Evolutionary conservation across 2,113 vertebrate genomes (phyloP), one percentile per base, ranked within the genome.

Genomic region (Microtus ochrogaster): DNA sequence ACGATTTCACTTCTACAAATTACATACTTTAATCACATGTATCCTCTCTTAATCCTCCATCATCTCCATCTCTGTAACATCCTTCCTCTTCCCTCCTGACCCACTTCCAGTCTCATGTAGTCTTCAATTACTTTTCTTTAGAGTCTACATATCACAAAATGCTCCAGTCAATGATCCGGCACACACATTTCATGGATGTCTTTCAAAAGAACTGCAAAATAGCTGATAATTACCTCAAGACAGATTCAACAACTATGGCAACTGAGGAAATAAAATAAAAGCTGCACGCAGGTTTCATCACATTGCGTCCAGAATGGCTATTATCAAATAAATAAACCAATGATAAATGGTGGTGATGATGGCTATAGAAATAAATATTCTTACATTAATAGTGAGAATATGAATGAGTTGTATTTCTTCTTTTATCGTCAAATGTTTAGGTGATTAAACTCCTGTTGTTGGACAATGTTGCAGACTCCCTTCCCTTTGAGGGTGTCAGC

Each of bases 371-470:
- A 87, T 26, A 36, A n/a, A 4, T 58, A 58, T 21, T 52, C 21
- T 66, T 70, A 3, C 0, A 70, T 16, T n/a, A 36, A 26, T 52
- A 11, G 13, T 39, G 10, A 8, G 66, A 72, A 17, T 17, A 5
- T 72, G 52, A 87, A 6, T 72, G 3, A 87, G n/a, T 44, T 16
- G 7, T 28, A 24, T 17, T 26, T 78, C 21, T 28, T 83, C 12
- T 44, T 84, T 44, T 61, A 26, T 26, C 21, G 44, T 63, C 44
- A 65, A 87, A 84, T n/a, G 22, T 87, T 83, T 95, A 89, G 30
- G 52, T 92, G 52, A 88, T 85, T 63, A 63, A 7, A n/a, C 7
- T 16, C 10, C 30, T 90, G 7, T 16, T 81, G 7, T 58, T 88
- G n/a, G 36, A 8, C 36, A 65, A 52, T 30, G 19, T 10, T 36